These are phyloP conservation scores for Brachyptera putata DNA, from an alignment of 2,888 invertebrate species.

Conservation along the genomic window DNA sequence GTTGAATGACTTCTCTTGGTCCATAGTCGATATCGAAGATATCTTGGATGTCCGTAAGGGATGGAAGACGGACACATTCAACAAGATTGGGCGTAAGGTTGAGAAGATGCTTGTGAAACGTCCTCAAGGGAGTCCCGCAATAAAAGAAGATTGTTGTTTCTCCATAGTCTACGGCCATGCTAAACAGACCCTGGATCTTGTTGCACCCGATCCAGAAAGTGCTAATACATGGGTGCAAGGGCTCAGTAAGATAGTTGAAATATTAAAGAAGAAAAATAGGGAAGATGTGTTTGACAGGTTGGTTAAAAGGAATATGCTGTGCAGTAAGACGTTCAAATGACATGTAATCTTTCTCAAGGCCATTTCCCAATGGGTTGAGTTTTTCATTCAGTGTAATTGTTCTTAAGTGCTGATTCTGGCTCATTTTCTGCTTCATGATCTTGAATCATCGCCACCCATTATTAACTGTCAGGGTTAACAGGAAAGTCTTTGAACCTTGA, in stretches of 20 bases:
- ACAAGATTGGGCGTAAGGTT: conserved; percentile 40
- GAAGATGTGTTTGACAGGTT: conserved; percentile 39
- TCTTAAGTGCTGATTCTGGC: too few relatives aligned
- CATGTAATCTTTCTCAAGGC: too few relatives aligned
- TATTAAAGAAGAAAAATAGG: conserved; percentile 37
- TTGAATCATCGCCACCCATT: too few relatives aligned
- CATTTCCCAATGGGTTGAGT: too few relatives aligned
- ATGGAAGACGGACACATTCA: conserved; percentile 46
- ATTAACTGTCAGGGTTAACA: too few relatives aligned
- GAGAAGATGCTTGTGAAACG: conserved; percentile 36
- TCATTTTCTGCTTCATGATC: too few relatives aligned
- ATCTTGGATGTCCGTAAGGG: conserved; percentile 44
- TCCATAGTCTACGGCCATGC: conserved; percentile 41
- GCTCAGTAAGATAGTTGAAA: conserved; percentile 40
- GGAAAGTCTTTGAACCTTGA: too few relatives aligned
- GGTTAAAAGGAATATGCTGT: neutral
- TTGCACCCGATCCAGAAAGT: conserved; percentile 39
- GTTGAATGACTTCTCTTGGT: too few relatives aligned
- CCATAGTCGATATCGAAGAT: conserved; percentile 42
- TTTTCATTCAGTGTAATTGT: too few relatives aligned
- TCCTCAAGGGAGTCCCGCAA: conserved; percentile 32
- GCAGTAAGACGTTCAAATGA: too few relatives aligned
- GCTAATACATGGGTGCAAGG: conserved; percentile 41
- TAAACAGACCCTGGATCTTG: conserved; percentile 41
- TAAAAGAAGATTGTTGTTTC: conserved; percentile 41